These are phyloP conservation scores for Heliornis fulica DNA, from an alignment of 2,113 vertebrate species.

Conservation along the genomic window DNA sequence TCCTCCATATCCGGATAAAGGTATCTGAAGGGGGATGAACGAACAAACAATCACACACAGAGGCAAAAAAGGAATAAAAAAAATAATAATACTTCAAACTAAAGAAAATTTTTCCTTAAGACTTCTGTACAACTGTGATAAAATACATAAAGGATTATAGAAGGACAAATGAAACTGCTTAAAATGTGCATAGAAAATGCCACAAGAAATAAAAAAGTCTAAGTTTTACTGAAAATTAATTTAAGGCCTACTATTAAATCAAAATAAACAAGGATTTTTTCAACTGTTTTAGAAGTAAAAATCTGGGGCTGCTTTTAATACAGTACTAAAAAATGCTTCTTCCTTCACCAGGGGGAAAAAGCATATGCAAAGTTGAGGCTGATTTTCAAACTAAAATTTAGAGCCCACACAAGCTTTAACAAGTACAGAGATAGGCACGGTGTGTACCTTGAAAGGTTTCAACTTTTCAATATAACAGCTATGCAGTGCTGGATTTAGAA, in stretches of 20 bases:
- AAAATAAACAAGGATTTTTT: not conserved
- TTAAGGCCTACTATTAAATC: not conserved
- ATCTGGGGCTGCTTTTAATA: not conserved
- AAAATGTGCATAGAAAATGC: not conserved
- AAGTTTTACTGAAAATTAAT: not conserved
- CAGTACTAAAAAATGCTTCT: not conserved
- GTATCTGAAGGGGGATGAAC: conserved; percentile 75
- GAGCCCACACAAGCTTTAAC: not conserved
- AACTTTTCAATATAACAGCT: fast-evolving
- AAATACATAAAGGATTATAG: not conserved
- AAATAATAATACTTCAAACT: not conserved
- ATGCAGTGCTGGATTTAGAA: not conserved
- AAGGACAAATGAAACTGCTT: not conserved
- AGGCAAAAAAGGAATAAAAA: not conserved
- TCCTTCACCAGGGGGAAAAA: not conserved
- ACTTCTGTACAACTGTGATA: not conserved
- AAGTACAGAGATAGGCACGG: not conserved
- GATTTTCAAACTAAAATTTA: not conserved
- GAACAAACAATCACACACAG: not conserved
- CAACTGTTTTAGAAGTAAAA: not conserved
- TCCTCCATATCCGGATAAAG: conserved; percentile 94
- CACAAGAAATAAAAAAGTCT: not conserved
- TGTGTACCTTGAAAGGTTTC: not conserved
- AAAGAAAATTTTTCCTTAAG: not conserved
- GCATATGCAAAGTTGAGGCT: not conserved